Evolutionary conservation across 2,888 invertebrate genomes (phyloP).

Genomic region (Ennomos erosarius): DNA sequence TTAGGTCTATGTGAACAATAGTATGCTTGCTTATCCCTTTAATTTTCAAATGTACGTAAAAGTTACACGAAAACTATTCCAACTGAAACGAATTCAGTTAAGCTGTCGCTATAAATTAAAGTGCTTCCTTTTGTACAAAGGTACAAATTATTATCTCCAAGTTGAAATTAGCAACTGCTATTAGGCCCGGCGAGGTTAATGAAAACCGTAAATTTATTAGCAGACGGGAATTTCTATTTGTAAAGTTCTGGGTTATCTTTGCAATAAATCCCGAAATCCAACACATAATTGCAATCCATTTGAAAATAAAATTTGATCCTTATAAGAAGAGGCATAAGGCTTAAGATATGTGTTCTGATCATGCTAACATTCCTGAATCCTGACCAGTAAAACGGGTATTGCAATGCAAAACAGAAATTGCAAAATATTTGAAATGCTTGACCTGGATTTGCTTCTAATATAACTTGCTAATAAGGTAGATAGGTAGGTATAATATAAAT

Average conservation of each 20-base stretch:
- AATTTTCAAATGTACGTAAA: too few relatives aligned
- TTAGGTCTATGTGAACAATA: too few relatives aligned
- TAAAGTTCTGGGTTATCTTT: constrained; percentile 60
- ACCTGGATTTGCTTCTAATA: background rate
- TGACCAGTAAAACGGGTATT: background rate
- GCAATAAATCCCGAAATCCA: constrained; percentile 63
- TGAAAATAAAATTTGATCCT: constrained; percentile 49
- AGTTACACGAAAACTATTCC: constrained; percentile 14
- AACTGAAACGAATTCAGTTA: constrained; percentile 13
- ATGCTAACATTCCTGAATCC: constrained; percentile 9
- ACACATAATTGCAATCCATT: constrained; percentile 47
- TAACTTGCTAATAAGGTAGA: too few relatives aligned
- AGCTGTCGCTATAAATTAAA: constrained; percentile 31
- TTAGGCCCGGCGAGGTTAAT: constrained; percentile 53
- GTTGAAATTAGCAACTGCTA: constrained; percentile 50
- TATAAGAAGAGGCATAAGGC: constrained; percentile 16
- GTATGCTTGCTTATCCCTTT: too few relatives aligned
- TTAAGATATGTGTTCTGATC: background rate
- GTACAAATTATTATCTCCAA: constrained; percentile 40
- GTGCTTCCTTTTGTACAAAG: constrained; percentile 32
- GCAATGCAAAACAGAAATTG: constrained; percentile 3
- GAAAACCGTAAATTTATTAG: constrained; percentile 58
- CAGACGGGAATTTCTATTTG: constrained; percentile 53
- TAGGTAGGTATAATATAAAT: too few relatives aligned
- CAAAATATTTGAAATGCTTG: background rate